Base-by-base conservation (phyloP, 2,113 vertebrate genomes). In the Todiramphus saurophagus region DNA sequence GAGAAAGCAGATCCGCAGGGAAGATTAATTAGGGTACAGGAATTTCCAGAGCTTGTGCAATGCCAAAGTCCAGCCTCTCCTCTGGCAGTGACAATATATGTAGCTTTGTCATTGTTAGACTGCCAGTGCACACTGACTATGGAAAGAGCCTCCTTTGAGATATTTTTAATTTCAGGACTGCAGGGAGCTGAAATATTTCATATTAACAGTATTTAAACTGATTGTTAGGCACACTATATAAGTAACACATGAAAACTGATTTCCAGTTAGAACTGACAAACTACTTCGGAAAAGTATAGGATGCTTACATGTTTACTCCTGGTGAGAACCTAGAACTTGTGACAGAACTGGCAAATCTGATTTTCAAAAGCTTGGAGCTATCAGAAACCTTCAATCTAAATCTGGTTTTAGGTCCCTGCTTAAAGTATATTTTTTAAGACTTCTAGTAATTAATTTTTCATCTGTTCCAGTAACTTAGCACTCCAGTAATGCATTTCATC, bases 1-100 rank as follows among this genome's bases (percentile, higher is more conserved):
- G 98, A 98, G 72, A 98, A 99, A 58, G 91, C 58, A 0, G 98
- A 97, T 66, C 99, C 99, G 3, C 99, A 99, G 77, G 98, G 98
- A 88, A 99, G 97, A 90, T 97, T 92, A 13, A 59, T 95, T 74
- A 99, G 90, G 44, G 96, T 37, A 79, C 99, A 99, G 62, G 97
- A 98, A 62, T 89, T 94, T 35, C 97, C 97, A 1, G 43, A 82
- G 73, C 98, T 97, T 27, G 90, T 91, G 94, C 99, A 99, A 3
- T 62, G 91, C 92, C 98, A 96, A 44, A 93, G 69, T 67, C 98
- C 98, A 16, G 73, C 91, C 35, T 98, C 86, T 55, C 98, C 98
- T 90, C 77, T 96, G 58, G 96, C 98, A 23, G 97, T 98, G 89
- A 99, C 97, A 2, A 96, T 97, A 39, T 99, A 99, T 2, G 92